Percentiles rank a stretch among this genome's conserved stretches.
Conservation (phyloP, 2,797 vertebrate genomes). For the Notolepis coatsorum region DNA sequence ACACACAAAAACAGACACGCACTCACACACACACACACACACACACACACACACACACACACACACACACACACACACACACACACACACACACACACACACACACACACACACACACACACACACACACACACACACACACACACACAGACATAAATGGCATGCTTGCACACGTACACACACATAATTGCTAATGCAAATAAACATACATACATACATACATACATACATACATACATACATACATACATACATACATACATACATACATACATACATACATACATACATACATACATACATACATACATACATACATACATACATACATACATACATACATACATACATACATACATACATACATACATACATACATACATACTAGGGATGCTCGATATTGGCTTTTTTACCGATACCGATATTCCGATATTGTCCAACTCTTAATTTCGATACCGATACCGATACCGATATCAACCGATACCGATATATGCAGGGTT, state of each 20-base stretch:
- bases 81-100: constrained; percentile 20
- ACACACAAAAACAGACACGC: too few species aligned
- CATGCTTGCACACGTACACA: not conserved
- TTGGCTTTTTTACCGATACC: too few species aligned
- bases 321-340: constrained; percentile 29
- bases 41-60: constrained; percentile 13
- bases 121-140: not conserved
- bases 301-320: constrained; percentile 30
- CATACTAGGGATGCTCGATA: too few species aligned
- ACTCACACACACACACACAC: constrained; percentile 46
- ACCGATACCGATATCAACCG: too few species aligned
- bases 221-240: constrained; percentile 4
- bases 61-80: constrained; percentile 12
- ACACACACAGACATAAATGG: too few species aligned
- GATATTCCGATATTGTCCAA: too few species aligned
- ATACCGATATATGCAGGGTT: too few species aligned
- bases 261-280: constrained; percentile 11
- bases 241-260: constrained; percentile 7
- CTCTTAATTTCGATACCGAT: too few species aligned
- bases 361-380: too few species aligned
- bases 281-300: constrained; percentile 20
- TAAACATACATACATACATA: not conserved
- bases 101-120: constrained; percentile 15
- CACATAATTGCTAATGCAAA: not conserved
- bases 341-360: constrained; percentile 26